Conservation (phyloP, 1,140 invertebrate genomes). For the Drosophila mayri region DNA sequence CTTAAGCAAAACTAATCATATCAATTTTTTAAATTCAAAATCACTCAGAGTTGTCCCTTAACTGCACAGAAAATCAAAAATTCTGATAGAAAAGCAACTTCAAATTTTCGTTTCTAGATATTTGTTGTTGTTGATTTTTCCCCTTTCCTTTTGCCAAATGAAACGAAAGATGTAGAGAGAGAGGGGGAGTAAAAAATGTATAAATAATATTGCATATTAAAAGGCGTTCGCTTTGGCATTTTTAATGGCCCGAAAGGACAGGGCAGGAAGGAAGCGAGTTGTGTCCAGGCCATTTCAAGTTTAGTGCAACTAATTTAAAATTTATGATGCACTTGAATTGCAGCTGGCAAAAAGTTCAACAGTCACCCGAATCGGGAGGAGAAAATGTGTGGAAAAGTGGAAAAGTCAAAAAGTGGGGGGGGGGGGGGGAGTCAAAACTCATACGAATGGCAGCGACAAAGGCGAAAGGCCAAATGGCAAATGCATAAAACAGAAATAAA, state of each 20-base stretch:
- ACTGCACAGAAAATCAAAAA: not conserved
- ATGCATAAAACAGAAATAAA: constrained; percentile 69
- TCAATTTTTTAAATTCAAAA: not conserved
- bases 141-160: constrained; percentile 17
- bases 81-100: not conserved
- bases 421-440: constrained; percentile 5
- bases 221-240: constrained; percentile 29
- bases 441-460: constrained; percentile 30
- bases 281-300: constrained; percentile 45
- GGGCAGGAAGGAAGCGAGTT: not conserved
- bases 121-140: not conserved
- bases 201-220: constrained; percentile 56
- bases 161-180: not conserved
- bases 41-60: not conserved
- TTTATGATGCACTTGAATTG: constrained; percentile 75
- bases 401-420: not conserved
- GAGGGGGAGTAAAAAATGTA: constrained; percentile 19
- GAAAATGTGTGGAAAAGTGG: constrained; percentile 7
- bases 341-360: constrained; percentile 60
- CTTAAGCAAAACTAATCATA: not conserved
- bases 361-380: constrained; percentile 18
- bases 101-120: not conserved
- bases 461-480: constrained; percentile 50
- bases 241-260: constrained; percentile 15
- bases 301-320: constrained; percentile 70